A percentile compares a stretch with the other conserved stretches of the same genome.
phyloP scores from a whole-genome alignment of 2,113 vertebrate genomes.

The Zosterops pallidus region DNA sequence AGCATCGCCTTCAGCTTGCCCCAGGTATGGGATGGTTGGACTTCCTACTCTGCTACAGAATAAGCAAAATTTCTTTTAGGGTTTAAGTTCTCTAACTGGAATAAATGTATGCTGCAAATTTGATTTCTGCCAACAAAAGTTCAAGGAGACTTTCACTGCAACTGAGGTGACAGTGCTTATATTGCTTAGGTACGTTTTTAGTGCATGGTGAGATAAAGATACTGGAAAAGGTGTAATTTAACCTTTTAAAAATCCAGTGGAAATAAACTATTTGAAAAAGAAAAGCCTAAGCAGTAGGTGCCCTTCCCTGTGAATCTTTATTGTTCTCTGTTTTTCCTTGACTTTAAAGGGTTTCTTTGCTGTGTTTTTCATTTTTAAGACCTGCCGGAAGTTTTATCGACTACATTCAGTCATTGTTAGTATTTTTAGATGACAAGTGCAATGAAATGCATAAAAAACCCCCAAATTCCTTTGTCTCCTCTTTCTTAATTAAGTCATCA shows the following conservation, averaged over 20 bases:
- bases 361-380: background rate
- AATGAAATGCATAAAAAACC: background rate
- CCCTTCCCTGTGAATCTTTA: background rate
- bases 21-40: slow-evolving; percentile 77
- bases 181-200: background rate
- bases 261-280: background rate
- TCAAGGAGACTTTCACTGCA: background rate
- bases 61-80: background rate
- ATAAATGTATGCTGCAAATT: background rate
- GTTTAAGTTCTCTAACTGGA: background rate
- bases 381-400: background rate
- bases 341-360: background rate
- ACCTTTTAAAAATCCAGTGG: background rate
- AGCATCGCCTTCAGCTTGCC: slow-evolving; percentile 92
- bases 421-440: background rate
- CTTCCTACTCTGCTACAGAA: background rate
- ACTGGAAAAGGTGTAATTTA: background rate
- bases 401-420: background rate
- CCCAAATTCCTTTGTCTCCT: background rate
- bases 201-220: background rate
- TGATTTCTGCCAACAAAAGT: background rate
- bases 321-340: background rate
- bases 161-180: background rate
- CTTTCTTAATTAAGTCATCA: background rate
- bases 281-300: background rate